Percentiles rank a stretch among this genome's conserved stretches.
These are phyloP conservation scores for Drosophila lutescens DNA, from an alignment of 2,888 invertebrate genomes.

Conservation along the genomic window DNA sequence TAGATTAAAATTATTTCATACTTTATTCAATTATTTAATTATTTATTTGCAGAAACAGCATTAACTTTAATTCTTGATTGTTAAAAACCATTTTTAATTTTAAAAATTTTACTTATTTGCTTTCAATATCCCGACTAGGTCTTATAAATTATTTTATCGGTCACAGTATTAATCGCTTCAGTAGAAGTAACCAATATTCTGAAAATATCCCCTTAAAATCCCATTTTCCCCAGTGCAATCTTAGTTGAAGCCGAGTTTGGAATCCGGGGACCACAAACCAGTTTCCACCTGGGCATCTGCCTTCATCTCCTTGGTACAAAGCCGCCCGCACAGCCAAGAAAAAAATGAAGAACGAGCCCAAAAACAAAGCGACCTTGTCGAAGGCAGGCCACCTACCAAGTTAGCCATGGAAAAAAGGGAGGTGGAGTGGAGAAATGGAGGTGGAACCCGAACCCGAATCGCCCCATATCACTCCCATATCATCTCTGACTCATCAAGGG, in stretches of 20 bases:
- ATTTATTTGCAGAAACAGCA: no score
- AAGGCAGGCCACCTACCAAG: conserved; percentile 48
- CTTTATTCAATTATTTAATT: no score
- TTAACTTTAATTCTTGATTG: no score
- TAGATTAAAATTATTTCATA: neutral
- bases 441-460: no score
- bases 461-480: no score
- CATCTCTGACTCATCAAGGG: conserved; percentile 16
- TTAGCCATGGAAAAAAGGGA: conserved; percentile 7
- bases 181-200: no score
- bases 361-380: conserved; percentile 64
- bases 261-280: conserved; percentile 19
- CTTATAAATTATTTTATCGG: no score
- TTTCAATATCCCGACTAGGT: no score
- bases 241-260: neutral
- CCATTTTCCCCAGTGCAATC: conserved; percentile 13
- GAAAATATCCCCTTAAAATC: neutral
- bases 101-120: no score
- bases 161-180: no score
- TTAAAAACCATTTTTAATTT: no score
- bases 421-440: neutral
- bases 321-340: conserved; percentile 8
- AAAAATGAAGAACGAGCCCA: conserved; percentile 3
- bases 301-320: conserved; percentile 5
- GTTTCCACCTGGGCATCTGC: conserved; percentile 13